Conservation (phyloP, 2,113 vertebrate species). For the Cygnus buccinator region DNA sequence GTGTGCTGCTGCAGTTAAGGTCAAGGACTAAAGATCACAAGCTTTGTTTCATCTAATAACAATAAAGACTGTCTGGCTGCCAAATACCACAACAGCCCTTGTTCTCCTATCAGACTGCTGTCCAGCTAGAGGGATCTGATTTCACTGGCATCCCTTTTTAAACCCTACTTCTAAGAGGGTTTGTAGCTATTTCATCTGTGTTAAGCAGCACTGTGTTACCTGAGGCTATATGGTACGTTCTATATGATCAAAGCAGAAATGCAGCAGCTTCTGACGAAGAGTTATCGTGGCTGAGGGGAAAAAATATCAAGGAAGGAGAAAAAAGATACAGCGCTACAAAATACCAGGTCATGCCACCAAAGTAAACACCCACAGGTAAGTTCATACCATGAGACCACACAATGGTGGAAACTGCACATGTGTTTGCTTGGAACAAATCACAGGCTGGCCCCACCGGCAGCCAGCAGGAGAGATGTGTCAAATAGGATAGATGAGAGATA, state of each 20-base stretch:
- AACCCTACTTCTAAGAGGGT: conserved; percentile 63
- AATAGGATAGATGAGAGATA: background rate
- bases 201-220: conserved; percentile 33
- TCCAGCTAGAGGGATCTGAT: conserved; percentile 70
- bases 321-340: conserved; percentile 11
- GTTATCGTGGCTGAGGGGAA: conserved; percentile 40
- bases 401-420: background rate
- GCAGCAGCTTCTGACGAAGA: conserved; percentile 51
- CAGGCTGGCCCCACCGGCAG: conserved; percentile 10
- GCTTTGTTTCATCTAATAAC: conserved; percentile 75
- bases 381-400: conserved; percentile 25
- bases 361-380: conserved; percentile 59
- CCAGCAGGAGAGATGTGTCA: conserved; percentile 27
- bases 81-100: conserved; percentile 72
- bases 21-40: conserved; percentile 77
- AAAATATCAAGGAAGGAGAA: conserved; percentile 40
- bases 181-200: conserved; percentile 68
- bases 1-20: conserved; percentile 66
- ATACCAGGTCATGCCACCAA: conserved; percentile 52
- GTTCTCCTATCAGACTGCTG: conserved; percentile 70
- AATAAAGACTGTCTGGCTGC: conserved; percentile 72
- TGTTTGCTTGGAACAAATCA: conserved; percentile 9
- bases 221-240: conserved; percentile 28
- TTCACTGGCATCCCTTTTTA: conserved; percentile 75
- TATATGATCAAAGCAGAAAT: conserved; percentile 65